phyloP scores from a whole-genome alignment of 2,113 vertebrate species.

The Sinosuthora webbiana region DNA sequence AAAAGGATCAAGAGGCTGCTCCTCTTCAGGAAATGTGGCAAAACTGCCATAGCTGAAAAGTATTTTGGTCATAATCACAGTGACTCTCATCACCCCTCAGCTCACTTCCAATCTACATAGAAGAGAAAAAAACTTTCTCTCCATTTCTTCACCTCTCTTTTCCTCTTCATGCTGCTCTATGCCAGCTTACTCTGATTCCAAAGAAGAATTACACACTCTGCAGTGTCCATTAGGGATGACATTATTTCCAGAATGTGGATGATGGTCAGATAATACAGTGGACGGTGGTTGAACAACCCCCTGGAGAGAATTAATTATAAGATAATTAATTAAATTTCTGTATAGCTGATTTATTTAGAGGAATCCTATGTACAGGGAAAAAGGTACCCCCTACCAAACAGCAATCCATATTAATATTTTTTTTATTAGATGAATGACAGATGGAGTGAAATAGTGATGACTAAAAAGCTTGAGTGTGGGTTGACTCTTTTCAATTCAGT shows the following conservation, averaged over 20 bases:
- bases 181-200: background rate
- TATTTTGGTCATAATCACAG: background rate
- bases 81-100: background rate
- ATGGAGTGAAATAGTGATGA: slow-evolving; percentile 38
- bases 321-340: background rate
- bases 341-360: background rate
- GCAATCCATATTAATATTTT: slow-evolving; percentile 3
- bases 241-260: background rate
- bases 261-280: background rate
- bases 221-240: background rate
- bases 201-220: background rate
- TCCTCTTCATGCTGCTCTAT: background rate
- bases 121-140: background rate
- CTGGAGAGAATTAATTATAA: background rate
- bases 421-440: background rate
- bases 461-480: slow-evolving; percentile 35
- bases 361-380: background rate
- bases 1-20: slow-evolving; percentile 23
- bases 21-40: background rate
- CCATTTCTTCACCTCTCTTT: background rate
- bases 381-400: background rate
- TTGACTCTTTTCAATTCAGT: slow-evolving; percentile 40
- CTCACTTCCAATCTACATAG: background rate
- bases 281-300: background rate
- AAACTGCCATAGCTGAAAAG: background rate